Evolutionary conservation across 1,140 invertebrate species (phyloP), one percentile per base, ranked within the genome.

Genomic region (Tetramorium simillimum): DNA sequence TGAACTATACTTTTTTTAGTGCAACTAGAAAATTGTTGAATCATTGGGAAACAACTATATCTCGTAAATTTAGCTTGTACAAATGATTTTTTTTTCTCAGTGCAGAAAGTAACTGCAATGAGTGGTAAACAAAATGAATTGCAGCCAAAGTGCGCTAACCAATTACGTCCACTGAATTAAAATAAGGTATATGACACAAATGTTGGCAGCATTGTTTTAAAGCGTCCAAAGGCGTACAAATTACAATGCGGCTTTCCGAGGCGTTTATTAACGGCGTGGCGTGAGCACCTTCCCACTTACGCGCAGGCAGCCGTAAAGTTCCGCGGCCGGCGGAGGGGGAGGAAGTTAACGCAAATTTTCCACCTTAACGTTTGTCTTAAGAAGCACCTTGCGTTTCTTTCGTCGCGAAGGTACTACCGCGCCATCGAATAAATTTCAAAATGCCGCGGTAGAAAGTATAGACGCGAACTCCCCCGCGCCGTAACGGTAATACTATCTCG

Each of bases 381-480:
- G 69, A 21, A 73, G 80, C 43, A 46, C 69, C 51, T 18, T 18
- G 80, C 80, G 56, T 84, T 84, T 84, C 80, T 84, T 84, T 75
- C 80, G 80, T 84, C 80, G 69, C 80, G 43, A 75, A 84, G 69
- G 69, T 84, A 84, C 80, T 84, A 12, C 80, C 80, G 69, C 67
- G 24, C 80, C 56, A 84, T 84, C 80, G 80, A 84, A 84, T 84
- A 84, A 84, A 84, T 84, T 75, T 84, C 80, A 84, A 84, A 84
- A 84, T 28, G 53, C 80, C 80, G 69, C 58, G 80, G 18, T 28
- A 37, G 46, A 84, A 84, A 62, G 69, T 49, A 75, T 84, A 84
- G 80, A 84, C 69, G 80, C 80, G 80, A 75, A 84, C 72, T 84
- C 21, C 67, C 43, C 28, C 77, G 53, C 65, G 3, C 14, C 28